Evolutionary conservation across 1,140 invertebrate species (phyloP).

Genomic region (Platorchestia sp.): DNA sequence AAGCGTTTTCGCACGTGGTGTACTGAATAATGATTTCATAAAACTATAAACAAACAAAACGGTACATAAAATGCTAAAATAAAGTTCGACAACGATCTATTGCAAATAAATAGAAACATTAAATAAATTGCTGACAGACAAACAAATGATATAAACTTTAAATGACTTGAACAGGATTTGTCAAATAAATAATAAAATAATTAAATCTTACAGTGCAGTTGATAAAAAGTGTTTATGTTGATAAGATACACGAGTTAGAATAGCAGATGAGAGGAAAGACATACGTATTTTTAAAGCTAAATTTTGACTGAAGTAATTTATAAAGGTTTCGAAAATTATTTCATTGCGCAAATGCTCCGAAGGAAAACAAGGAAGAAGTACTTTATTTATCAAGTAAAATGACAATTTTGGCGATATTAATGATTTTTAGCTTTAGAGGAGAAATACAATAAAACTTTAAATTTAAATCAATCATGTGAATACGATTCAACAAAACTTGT

Average conservation of each 20-base stretch:
- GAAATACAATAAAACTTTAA: too few species aligned
- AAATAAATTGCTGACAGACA: slow-evolving; percentile 10
- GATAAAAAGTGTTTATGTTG: slow-evolving; percentile 16
- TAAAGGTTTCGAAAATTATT: too few species aligned
- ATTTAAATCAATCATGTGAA: too few species aligned
- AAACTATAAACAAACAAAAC: slow-evolving; percentile 1
- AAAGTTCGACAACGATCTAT: not conserved
- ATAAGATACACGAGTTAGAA: not conserved
- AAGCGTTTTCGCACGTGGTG: not conserved
- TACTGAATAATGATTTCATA: not conserved
- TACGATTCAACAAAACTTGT: too few species aligned
- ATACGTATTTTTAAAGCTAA: not conserved
- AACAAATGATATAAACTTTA: slow-evolving; percentile 43
- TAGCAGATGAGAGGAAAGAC: not conserved
- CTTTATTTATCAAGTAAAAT: too few species aligned
- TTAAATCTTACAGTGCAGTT: slow-evolving; percentile 33
- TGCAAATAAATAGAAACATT: slow-evolving; percentile 36
- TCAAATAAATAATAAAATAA: slow-evolving; percentile 47
- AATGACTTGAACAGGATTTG: slow-evolving; percentile 24
- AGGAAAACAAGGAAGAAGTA: too few species aligned
- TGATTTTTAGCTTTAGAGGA: too few species aligned
- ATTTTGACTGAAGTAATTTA: not conserved
- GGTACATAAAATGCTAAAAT: slow-evolving; percentile 9
- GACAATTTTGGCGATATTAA: too few species aligned
- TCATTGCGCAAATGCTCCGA: too few species aligned